Evolutionary conservation across 1,140 invertebrate species (phyloP).

Genomic region (Limonius californicus): DNA sequence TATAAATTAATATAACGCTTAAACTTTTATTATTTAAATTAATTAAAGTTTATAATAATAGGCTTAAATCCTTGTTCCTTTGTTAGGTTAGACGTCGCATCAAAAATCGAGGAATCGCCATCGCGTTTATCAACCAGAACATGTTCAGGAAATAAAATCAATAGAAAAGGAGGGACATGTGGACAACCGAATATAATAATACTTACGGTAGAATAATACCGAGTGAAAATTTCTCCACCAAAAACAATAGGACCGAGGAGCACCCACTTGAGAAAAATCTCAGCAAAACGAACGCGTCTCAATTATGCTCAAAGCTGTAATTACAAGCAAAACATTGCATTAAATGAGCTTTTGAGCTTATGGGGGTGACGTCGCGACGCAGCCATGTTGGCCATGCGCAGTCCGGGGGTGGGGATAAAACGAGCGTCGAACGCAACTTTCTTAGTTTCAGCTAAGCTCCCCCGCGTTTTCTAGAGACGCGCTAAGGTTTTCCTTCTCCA

Average conservation of each 20-base stretch:
- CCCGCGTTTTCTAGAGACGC: slow-evolving; percentile 15
- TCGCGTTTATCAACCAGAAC: neutral
- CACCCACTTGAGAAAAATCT: neutral
- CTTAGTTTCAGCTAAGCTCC: slow-evolving; percentile 18
- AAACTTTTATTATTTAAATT: too few relatives aligned
- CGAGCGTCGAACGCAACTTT: slow-evolving; percentile 14
- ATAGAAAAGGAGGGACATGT: slow-evolving; percentile 5
- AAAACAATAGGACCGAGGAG: neutral
- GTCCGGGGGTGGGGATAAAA: slow-evolving; percentile 9
- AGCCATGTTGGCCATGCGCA: slow-evolving; percentile 27
- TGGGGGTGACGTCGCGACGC: slow-evolving; percentile 19
- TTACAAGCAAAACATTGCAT: slow-evolving; percentile 17
- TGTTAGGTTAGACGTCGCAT: too few relatives aligned
- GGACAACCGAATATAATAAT: slow-evolving; percentile 10
- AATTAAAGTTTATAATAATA: too few relatives aligned
- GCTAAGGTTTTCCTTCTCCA: slow-evolving; percentile 2
- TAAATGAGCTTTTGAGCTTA: slow-evolving; percentile 15
- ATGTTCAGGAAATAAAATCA: slow-evolving; percentile 4
- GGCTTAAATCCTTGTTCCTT: too few relatives aligned
- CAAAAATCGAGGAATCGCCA: slow-evolving; percentile 8
- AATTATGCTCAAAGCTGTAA: slow-evolving; percentile 6
- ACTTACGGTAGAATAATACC: slow-evolving; percentile 1
- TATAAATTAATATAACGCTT: too few relatives aligned
- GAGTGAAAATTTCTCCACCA: neutral
- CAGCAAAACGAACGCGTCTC: neutral